Conservation (phyloP, 2,113 vertebrate species). For the Gopherus evgoodei region DNA sequence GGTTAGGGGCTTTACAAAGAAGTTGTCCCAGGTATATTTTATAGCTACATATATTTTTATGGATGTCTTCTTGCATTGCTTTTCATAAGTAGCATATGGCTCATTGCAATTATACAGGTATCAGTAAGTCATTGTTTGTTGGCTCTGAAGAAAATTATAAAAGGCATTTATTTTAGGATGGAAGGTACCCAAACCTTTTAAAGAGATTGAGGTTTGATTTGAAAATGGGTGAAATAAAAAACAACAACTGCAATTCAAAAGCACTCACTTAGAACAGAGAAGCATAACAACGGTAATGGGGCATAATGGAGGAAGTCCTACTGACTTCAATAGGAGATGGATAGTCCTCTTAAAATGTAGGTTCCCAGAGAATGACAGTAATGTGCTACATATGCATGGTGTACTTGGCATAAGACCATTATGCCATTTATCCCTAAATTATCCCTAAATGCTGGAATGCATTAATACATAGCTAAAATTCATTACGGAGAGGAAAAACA, state of each 20-base stretch:
- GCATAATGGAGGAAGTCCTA: background rate
- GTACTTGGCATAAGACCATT: background rate
- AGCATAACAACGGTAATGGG: too few relatives aligned
- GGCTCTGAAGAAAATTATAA: background rate
- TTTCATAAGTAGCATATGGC: background rate
- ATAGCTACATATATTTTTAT: background rate
- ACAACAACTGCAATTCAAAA: background rate
- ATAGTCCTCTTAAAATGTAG: background rate
- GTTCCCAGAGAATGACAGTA: background rate
- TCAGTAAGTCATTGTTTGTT: background rate
- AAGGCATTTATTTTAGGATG: background rate
- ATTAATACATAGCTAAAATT: background rate
- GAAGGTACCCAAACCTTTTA: background rate
- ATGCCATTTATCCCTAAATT: background rate
- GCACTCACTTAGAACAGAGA: background rate
- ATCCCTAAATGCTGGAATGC: background rate
- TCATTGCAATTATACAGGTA: background rate
- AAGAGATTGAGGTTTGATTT: background rate
- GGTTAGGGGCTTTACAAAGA: background rate
- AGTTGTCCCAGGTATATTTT: background rate
- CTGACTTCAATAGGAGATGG: background rate
- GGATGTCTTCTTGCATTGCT: fast-evolving
- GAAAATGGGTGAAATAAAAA: background rate
- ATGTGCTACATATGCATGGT: too few relatives aligned
- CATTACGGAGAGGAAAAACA: background rate